A percentile compares a stretch with the other conserved stretches of the same genome.
Evolutionary conservation across 2,797 vertebrate genomes (phyloP).

Genomic region (Allobates femoralis): DNA sequence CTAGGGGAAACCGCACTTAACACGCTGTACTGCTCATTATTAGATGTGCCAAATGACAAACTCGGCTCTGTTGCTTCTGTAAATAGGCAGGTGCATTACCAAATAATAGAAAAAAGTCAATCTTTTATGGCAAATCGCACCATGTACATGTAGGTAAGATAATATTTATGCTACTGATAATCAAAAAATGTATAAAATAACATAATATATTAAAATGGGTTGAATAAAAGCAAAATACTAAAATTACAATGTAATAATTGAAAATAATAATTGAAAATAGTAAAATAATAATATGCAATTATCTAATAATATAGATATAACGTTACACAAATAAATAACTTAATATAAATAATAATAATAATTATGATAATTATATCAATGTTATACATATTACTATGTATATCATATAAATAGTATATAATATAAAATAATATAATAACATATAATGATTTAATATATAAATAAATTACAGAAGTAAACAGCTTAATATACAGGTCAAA

Average conservation of each 20-base stretch:
- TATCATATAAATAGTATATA: neutral
- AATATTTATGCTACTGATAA: neutral
- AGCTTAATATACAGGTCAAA: neutral
- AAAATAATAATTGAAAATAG: too few species aligned
- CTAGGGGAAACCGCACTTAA: neutral
- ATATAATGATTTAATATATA: neutral
- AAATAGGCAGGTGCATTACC: neutral
- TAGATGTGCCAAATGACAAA: conserved; percentile 1
- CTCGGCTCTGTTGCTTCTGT: neutral
- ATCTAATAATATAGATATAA: neutral
- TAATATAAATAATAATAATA: neutral
- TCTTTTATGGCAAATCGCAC: neutral
- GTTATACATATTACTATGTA: too few species aligned
- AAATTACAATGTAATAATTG: too few species aligned
- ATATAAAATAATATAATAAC: too few species aligned
- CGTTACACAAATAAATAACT: too few species aligned
- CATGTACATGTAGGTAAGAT: neutral
- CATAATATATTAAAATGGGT: too few species aligned
- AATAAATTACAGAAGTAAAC: neutral
- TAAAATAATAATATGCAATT: too few species aligned
- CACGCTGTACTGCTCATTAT: neutral
- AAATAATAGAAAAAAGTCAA: neutral
- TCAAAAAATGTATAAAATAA: neutral
- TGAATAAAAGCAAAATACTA: too few species aligned
- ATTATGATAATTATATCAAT: neutral